Evolutionary conservation across 2,888 invertebrate genomes (phyloP), one percentile per base, ranked within the genome.

Genomic region (Caenorhabditis sp.): DNA sequence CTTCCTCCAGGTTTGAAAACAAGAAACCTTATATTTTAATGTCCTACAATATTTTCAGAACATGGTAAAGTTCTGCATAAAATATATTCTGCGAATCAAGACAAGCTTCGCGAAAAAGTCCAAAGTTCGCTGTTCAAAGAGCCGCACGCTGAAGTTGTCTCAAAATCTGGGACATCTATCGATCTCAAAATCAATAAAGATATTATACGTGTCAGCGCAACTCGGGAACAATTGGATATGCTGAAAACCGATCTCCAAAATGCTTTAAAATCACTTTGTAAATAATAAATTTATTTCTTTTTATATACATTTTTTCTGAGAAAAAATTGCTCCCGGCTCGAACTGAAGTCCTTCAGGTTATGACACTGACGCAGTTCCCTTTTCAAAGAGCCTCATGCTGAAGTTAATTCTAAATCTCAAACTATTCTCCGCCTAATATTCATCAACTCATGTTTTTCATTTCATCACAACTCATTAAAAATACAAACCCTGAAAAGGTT

Each of bases 281-380:
- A 52, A 52, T 21, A 52, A 43, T 12, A 17, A 12, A 17, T 3
- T 43, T 10, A 12, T 43, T 8, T 36, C 7, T 36, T n/a, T n/a
- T n/a, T n/a, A n/a, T n/a, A n/a, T n/a, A n/a, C n/a, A n/a, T n/a
- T n/a, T n/a, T n/a, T n/a, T n/a, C n/a, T n/a, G n/a, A n/a, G n/a
- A 65, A 72, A 70, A 23, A 61, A 59, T 71, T 82, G 82, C 81
- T 81, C 78, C 77, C 75, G 93, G 93, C 92, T 93, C 93, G 93
- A 93, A 93, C 93, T 93, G 93, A 93, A 93, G 93, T 93, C 93
- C 93, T 93, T 93, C 92, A 93, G 92, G 93, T 93, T 92, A 93
- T 92, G 92, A 93, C 93, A 93, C 92, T 93, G 92, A 93, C 93
- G 93, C 93, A 92, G 92, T 93, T 91, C 93, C 93, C n/a, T n/a